These are phyloP conservation scores for Protonemura montana DNA, from an alignment of 2,888 invertebrate species.

Conservation along the genomic window DNA sequence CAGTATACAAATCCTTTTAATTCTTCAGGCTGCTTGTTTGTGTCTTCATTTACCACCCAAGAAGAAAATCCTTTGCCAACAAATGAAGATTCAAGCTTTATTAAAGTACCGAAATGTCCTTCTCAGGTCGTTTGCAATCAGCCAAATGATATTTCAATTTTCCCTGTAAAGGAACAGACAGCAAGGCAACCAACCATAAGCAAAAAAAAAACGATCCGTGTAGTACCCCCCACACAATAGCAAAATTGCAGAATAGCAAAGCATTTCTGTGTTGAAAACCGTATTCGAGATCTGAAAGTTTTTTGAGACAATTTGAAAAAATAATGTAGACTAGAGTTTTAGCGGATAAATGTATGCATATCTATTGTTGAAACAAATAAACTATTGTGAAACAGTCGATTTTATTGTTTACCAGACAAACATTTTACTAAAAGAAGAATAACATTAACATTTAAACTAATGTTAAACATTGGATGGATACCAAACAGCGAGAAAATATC, in stretches of 20 bases:
- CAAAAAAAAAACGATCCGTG: background rate
- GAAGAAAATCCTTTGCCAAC: slow-evolving; percentile 17
- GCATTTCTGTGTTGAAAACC: no score
- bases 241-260: slow-evolving; percentile 19
- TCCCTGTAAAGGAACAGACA: background rate
- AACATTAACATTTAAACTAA: no score
- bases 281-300: no score
- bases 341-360: background rate
- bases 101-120: background rate
- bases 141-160: background rate
- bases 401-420: no score
- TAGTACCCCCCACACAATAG: background rate
- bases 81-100: background rate
- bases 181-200: background rate
- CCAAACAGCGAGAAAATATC: no score
- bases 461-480: no score
- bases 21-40: background rate
- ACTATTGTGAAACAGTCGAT: no score
- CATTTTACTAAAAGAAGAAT: no score
- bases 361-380: background rate
- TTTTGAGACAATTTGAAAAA: no score
- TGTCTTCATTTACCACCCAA: background rate
- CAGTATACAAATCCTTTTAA: background rate
- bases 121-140: background rate
- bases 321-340: background rate